Evolutionary conservation across 2,113 vertebrate genomes (phyloP).

Genomic region (Tyto alba): DNA sequence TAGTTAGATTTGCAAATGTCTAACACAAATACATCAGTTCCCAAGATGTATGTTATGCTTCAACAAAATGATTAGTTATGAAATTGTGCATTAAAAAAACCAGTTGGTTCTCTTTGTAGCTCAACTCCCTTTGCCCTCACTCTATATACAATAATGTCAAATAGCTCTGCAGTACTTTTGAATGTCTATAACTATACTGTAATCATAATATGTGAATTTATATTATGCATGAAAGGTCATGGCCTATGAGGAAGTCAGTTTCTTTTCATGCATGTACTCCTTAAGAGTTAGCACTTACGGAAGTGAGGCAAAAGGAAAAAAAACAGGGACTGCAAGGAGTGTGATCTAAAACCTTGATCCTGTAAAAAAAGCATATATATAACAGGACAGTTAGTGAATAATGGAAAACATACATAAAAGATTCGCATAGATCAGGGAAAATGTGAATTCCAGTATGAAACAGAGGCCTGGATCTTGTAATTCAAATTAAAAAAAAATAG

Average conservation of each 20-base stretch:
- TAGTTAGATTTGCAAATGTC: slow-evolving; percentile 35
- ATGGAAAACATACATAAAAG: not conserved
- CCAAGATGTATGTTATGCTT: slow-evolving; percentile 24
- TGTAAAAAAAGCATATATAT: not conserved
- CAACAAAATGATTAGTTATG: slow-evolving; percentile 21
- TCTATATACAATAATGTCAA: slow-evolving; percentile 46
- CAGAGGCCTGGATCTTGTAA: not conserved
- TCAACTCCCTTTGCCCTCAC: slow-evolving; percentile 29
- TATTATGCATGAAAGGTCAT: slow-evolving; percentile 27
- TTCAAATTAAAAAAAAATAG: not conserved
- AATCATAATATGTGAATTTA: slow-evolving; percentile 48
- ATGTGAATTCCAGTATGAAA: not conserved
- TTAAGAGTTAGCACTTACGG: not conserved
- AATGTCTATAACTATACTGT: not conserved
- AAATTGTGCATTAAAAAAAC: slow-evolving; percentile 61
- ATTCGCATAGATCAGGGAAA: not conserved
- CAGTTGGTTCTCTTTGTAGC: slow-evolving; percentile 53
- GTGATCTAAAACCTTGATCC: not conserved
- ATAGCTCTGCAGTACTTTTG: slow-evolving; percentile 20
- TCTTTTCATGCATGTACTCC: not conserved
- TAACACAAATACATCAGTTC: slow-evolving; percentile 48
- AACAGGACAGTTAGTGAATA: not conserved
- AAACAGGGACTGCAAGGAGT: not conserved
- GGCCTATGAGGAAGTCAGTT: slow-evolving; percentile 11
- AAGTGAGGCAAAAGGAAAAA: not conserved